phyloP scores from a whole-genome alignment of 2,113 vertebrate genomes.

The Arenaria interpres region DNA sequence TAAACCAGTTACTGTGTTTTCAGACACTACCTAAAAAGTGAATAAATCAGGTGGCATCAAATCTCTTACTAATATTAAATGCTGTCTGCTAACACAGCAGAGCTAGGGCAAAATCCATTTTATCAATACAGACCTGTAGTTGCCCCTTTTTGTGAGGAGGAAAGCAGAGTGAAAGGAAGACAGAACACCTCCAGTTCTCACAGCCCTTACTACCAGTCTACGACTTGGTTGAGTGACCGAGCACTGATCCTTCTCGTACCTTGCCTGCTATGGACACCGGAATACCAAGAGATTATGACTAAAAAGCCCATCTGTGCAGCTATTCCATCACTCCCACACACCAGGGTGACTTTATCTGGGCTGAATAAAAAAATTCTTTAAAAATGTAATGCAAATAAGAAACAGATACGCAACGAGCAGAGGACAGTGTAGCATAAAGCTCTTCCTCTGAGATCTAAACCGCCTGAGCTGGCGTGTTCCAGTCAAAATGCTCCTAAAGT shows the following conservation, averaged over 20 bases:
- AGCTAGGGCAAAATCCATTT: neutral
- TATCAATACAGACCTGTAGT: neutral
- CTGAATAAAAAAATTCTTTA: neutral
- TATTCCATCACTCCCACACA: slow-evolving; percentile 28
- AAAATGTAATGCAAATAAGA: slow-evolving; percentile 34
- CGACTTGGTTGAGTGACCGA: neutral
- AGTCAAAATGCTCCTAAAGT: neutral
- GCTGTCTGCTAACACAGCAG: neutral
- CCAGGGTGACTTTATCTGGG: neutral
- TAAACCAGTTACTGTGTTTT: neutral
- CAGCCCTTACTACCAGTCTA: neutral
- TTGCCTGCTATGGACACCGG: neutral
- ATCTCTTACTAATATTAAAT: neutral
- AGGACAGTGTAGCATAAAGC: neutral
- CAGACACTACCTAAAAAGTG: neutral
- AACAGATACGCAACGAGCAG: neutral
- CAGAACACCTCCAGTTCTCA: neutral
- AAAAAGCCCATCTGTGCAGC: slow-evolving; percentile 37
- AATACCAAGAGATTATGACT: neutral
- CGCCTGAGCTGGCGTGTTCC: neutral
- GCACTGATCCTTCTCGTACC: neutral
- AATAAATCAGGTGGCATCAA: neutral
- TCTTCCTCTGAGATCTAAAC: neutral
- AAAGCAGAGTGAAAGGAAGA: neutral
- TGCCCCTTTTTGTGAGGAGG: neutral